These are phyloP conservation scores for Trachelus tabidus DNA, from an alignment of 2,888 invertebrate genomes.

Conservation along the genomic window DNA sequence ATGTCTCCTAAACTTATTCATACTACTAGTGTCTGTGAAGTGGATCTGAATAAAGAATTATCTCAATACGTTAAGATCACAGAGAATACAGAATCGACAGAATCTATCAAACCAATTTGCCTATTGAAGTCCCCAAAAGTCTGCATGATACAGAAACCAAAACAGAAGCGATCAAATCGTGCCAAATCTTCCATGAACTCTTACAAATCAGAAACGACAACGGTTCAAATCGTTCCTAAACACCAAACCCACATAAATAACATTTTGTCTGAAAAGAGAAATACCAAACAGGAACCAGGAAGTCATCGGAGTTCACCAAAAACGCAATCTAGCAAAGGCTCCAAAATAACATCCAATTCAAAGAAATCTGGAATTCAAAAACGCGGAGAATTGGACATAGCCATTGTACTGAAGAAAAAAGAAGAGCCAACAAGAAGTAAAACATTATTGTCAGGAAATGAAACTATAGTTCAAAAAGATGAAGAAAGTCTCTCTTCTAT, in stretches of 20 bases:
- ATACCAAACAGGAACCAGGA: not conserved
- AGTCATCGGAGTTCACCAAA: slow-evolving; percentile 21
- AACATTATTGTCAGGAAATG: not conserved
- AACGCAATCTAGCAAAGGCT: slow-evolving; percentile 14
- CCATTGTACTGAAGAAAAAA: not conserved
- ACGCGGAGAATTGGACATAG: not conserved
- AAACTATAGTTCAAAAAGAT: not conserved
- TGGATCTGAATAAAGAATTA: slow-evolving; percentile 27
- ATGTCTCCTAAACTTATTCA: slow-evolving; percentile 29
- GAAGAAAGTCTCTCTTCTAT: not conserved
- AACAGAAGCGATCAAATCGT: not conserved
- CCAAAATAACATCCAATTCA: not conserved
- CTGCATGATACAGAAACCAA: not conserved
- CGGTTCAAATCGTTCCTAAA: not conserved
- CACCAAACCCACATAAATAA: not conserved
- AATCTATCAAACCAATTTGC: not conserved
- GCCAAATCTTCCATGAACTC: not conserved
- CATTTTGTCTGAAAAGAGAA: not conserved
- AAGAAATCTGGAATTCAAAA: not conserved
- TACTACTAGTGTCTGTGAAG: slow-evolving; percentile 28
- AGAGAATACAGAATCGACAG: slow-evolving; percentile 12
- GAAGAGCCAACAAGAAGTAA: not conserved
- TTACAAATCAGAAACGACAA: not conserved
- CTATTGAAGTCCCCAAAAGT: not conserved
- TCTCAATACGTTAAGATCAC: slow-evolving; percentile 29